Percentiles rank a stretch among this genome's conserved stretches.
phyloP scores from a whole-genome alignment of 2,113 vertebrate species.

The Scartelaos histophorus region DNA sequence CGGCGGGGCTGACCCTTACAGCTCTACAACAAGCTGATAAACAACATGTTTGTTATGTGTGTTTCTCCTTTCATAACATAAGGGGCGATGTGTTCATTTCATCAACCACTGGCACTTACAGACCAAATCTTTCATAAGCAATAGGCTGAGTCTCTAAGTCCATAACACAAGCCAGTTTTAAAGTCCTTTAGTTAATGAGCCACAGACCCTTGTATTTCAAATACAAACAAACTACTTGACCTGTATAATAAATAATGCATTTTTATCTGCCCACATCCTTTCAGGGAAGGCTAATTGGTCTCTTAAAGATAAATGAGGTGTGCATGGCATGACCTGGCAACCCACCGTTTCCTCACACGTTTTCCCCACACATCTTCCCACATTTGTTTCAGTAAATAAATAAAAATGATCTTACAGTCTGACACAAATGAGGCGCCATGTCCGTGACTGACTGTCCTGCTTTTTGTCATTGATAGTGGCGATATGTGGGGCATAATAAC shows the following conservation, averaged over 20 bases:
- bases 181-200: background rate
- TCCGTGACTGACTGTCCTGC: background rate
- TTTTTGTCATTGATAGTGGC: background rate
- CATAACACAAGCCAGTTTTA: background rate
- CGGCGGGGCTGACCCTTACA: conserved; percentile 9
- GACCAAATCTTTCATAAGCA: background rate
- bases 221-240: background rate
- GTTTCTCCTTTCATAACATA: background rate
- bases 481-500: background rate
- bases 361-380: background rate
- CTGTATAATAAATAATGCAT: background rate
- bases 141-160: background rate
- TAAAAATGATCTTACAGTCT: background rate
- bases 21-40: background rate
- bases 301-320: conserved; percentile 7
- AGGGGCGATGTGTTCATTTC: background rate
- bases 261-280: conserved; percentile 1
- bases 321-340: conserved; percentile 8
- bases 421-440: background rate
- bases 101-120: background rate
- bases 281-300: background rate
- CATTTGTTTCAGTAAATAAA: background rate
- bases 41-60: background rate
- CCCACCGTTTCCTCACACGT: background rate
- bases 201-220: background rate